Percentiles rank a stretch among this genome's conserved stretches.
Conservation (phyloP, 2,797 vertebrate genomes). For the Hirundo rustica region DNA sequence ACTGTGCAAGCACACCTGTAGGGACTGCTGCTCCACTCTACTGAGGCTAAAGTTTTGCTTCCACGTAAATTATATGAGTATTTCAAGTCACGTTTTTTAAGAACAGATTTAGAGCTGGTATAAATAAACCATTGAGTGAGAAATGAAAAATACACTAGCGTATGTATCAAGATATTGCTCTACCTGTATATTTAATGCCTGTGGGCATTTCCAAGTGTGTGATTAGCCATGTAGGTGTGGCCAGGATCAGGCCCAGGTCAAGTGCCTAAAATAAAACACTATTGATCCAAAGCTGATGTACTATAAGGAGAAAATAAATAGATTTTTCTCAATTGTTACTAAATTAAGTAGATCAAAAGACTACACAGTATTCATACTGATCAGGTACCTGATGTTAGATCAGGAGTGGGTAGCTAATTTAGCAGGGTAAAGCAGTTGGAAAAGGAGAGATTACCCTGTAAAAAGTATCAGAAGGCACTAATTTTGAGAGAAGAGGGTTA, state of each 20-base stretch:
- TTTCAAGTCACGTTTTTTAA: not conserved
- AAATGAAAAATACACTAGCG: not conserved
- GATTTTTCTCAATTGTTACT: not conserved
- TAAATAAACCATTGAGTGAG: not conserved
- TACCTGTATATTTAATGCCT: not conserved
- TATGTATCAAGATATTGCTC: not conserved
- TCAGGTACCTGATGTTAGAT: not conserved
- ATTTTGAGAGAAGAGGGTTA: not conserved
- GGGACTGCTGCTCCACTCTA: not conserved
- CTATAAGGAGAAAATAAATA: not conserved
- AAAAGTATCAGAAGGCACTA: not conserved
- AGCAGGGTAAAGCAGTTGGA: not conserved
- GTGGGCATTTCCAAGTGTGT: not conserved
- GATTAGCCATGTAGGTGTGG: not conserved
- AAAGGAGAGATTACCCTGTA: not conserved
- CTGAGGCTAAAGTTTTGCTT: not conserved
- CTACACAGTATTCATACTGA: not conserved
- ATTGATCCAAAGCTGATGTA: not conserved
- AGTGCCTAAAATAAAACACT: not conserved
- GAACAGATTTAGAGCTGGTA: not conserved
- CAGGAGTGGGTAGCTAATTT: not conserved
- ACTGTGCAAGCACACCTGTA: accelerated
- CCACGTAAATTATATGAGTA: not conserved
- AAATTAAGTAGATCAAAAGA: not conserved
- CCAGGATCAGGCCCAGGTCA: not conserved